These are phyloP conservation scores for Percina caprodes DNA, from an alignment of 2,113 vertebrate species.

Conservation along the genomic window DNA sequence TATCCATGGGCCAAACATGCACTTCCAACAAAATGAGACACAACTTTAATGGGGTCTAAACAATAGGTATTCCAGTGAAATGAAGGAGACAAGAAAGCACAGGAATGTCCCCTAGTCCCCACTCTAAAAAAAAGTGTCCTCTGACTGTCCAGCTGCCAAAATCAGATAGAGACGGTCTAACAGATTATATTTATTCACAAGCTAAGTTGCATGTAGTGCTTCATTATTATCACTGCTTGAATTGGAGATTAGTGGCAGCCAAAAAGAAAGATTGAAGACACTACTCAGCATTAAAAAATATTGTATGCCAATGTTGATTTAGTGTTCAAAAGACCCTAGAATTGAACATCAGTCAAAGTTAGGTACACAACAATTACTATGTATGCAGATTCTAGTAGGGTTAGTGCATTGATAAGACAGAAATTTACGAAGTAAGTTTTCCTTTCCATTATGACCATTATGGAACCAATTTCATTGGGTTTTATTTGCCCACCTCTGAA, in stretches of 20 bases:
- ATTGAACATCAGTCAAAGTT: too few relatives aligned
- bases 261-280: too few relatives aligned
- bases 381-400: background rate
- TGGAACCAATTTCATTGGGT: background rate
- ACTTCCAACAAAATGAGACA: background rate
- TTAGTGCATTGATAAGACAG: background rate
- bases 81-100: background rate
- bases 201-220: too few relatives aligned
- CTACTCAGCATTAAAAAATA: too few relatives aligned
- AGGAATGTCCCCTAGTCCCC: too few relatives aligned
- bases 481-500: background rate
- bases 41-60: background rate
- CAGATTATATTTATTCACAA: too few relatives aligned
- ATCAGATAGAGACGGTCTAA: background rate
- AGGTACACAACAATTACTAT: background rate
- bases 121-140: background rate
- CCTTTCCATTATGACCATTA: background rate
- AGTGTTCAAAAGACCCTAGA: too few relatives aligned
- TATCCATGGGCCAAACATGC: conserved; percentile 8
- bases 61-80: background rate
- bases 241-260: background rate
- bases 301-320: too few relatives aligned
- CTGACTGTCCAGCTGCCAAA: background rate
- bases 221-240: background rate
- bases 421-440: background rate